Conservation (phyloP, 2,888 invertebrate genomes). For the Prosopocoilus inquinatus region DNA sequence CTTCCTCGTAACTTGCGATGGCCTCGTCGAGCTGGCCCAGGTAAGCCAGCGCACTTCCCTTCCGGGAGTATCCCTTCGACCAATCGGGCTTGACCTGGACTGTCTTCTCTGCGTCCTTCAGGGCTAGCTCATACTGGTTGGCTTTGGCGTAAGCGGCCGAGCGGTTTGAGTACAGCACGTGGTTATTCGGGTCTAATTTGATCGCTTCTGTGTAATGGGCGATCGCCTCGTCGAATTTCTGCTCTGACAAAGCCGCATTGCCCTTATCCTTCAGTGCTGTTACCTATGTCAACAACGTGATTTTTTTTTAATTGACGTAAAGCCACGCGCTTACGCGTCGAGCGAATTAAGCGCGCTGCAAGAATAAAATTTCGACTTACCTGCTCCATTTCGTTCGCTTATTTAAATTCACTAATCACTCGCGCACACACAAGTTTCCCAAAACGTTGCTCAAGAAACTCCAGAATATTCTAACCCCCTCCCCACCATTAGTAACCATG, state of each 20-base stretch:
- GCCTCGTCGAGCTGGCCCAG: slow-evolving; percentile 74
- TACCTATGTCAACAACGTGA: slow-evolving; percentile 57
- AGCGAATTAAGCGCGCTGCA: background rate
- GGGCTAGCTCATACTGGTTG: slow-evolving; percentile 69
- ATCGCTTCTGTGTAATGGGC: slow-evolving; percentile 81
- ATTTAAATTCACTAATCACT: background rate
- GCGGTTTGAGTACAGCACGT: slow-evolving; percentile 88
- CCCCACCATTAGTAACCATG: no score
- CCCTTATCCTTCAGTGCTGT: slow-evolving; percentile 82
- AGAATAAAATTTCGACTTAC: slow-evolving; percentile 5
- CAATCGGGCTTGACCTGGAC: slow-evolving; percentile 78
- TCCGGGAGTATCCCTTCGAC: slow-evolving; percentile 87
- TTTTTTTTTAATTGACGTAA: background rate
- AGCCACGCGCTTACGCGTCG: background rate
- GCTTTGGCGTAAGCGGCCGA: slow-evolving; percentile 88
- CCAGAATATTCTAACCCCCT: slow-evolving; percentile 21
- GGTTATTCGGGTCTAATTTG: slow-evolving; percentile 72
- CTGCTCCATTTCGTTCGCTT: slow-evolving; percentile 17
- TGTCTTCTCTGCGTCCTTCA: slow-evolving; percentile 84
- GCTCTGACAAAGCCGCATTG: slow-evolving; percentile 76
- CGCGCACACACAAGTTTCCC: background rate
- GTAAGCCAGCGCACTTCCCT: slow-evolving; percentile 81
- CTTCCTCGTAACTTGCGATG: slow-evolving; percentile 70
- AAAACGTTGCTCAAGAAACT: slow-evolving; percentile 11
- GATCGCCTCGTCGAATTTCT: slow-evolving; percentile 77